These are phyloP conservation scores for Trinectes maculatus DNA, from an alignment of 2,113 vertebrate genomes.

Conservation along the genomic window DNA sequence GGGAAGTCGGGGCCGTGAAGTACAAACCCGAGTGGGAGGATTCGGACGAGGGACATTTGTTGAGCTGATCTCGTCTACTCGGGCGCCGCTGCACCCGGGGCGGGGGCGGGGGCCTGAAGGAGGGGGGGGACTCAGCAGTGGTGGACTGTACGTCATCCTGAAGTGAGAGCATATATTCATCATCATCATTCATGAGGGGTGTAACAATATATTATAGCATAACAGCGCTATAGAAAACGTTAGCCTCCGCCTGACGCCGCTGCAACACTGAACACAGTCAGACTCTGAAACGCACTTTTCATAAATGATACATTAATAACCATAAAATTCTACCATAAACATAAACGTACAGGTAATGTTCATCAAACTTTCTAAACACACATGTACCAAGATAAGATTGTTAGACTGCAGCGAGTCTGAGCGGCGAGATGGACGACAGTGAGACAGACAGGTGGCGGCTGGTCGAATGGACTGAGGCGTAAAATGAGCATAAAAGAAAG, in stretches of 20 bases:
- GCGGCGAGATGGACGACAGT: conserved; percentile 45
- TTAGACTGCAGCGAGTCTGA: too few relatives aligned
- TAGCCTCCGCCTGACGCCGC: too few relatives aligned
- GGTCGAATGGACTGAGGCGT: conserved; percentile 51
- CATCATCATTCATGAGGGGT: too few relatives aligned
- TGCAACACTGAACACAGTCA: too few relatives aligned
- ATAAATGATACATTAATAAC: too few relatives aligned
- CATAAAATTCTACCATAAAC: too few relatives aligned
- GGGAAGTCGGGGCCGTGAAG: conserved; percentile 83
- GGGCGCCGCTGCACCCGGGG: conserved; percentile 72
- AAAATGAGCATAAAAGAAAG: conserved; percentile 45
- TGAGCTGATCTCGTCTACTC: conserved; percentile 76
- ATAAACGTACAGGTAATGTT: too few relatives aligned
- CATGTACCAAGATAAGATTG: too few relatives aligned
- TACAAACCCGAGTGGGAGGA: conserved; percentile 89
- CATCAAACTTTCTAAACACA: too few relatives aligned
- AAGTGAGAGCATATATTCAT: conserved; percentile 74
- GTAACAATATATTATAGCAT: background rate
- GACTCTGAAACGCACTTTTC: too few relatives aligned
- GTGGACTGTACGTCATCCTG: conserved; percentile 90
- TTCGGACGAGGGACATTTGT: conserved; percentile 83
- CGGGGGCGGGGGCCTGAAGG: conserved; percentile 86
- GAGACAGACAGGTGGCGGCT: too few relatives aligned
- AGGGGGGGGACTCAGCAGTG: conserved; percentile 84
- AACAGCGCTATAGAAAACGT: background rate